Conservation (phyloP, 2,888 invertebrate genomes). For the Strigamia maritima region DNA sequence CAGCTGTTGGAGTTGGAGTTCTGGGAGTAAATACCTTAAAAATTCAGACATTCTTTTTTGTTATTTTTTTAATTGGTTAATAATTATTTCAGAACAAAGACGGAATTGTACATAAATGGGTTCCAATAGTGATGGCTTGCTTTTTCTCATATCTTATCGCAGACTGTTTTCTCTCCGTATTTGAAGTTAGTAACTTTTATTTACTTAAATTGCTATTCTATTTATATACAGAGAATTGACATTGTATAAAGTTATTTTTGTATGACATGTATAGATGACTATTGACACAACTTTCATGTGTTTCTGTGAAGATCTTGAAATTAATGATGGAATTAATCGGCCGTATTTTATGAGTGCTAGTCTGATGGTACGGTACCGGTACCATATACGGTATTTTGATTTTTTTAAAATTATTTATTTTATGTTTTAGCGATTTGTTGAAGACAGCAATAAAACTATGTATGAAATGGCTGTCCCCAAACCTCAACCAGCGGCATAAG, state of each 20-base stretch:
- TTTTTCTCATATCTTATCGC: constrained; percentile 67
- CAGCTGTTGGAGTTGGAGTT: constrained; percentile 61
- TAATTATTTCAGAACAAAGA: constrained; percentile 55
- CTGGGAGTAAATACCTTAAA: constrained; percentile 56
- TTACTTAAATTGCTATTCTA: no score
- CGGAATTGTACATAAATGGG: constrained; percentile 61
- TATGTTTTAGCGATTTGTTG: constrained; percentile 17
- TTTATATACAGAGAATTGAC: neutral
- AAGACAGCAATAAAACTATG: constrained; percentile 14
- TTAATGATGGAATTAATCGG: constrained; percentile 62
- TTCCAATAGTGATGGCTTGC: constrained; percentile 62
- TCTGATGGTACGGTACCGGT: constrained; percentile 58
- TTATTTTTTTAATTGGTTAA: neutral
- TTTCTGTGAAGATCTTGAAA: constrained; percentile 66
- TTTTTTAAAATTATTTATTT: constrained; percentile 48
- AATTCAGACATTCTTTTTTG: neutral
- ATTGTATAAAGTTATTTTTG: neutral
- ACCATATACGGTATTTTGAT: no score
- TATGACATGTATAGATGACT: constrained; percentile 58
- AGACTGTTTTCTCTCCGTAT: constrained; percentile 69
- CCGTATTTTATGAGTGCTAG: constrained; percentile 66
- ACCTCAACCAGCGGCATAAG: neutral
- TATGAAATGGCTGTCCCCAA: neutral
- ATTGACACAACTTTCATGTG: constrained; percentile 67
- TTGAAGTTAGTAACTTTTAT: constrained; percentile 60